A percentile compares a stretch with the other conserved stretches of the same genome.
Evolutionary conservation across 2,888 invertebrate species (phyloP).

Genomic region (Hofmannophila pseudospretella): DNA sequence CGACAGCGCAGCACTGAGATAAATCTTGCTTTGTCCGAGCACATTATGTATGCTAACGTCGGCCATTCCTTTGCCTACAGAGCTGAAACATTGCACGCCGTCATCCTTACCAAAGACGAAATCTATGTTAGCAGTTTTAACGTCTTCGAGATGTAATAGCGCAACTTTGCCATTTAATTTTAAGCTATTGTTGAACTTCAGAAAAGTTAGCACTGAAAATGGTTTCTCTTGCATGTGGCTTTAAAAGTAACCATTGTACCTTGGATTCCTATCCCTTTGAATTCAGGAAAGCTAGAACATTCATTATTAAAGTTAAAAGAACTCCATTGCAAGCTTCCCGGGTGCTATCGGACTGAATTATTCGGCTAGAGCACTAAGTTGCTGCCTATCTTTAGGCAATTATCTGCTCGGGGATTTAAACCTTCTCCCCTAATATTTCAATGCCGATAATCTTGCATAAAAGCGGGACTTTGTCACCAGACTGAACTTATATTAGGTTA

Average conservation of each 20-base stretch:
- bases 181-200: not conserved
- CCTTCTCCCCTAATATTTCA: conserved; percentile 22
- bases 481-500: conserved; percentile 10
- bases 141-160: not conserved
- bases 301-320: conserved; percentile 23
- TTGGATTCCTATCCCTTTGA: not conserved
- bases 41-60: conserved; percentile 58
- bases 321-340: conserved; percentile 15
- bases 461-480: conserved; percentile 8
- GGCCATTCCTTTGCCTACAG: conserved; percentile 32
- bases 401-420: conserved; percentile 27
- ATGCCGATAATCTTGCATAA: conserved; percentile 15
- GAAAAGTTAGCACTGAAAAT: not conserved
- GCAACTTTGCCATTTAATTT: not conserved
- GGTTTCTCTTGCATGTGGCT: not conserved
- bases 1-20: conserved; percentile 40
- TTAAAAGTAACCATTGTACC: not conserved
- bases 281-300: conserved; percentile 15
- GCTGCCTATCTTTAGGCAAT: conserved; percentile 30
- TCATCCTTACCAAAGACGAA: conserved; percentile 16
- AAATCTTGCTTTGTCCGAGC: conserved; percentile 62
- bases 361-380: conserved; percentile 26
- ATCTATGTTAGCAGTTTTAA: conserved; percentile 8
- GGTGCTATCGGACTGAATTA: conserved; percentile 26
- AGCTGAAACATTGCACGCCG: conserved; percentile 13